Conservation (phyloP, 2,797 vertebrate genomes). For the Clamator glandarius region DNA sequence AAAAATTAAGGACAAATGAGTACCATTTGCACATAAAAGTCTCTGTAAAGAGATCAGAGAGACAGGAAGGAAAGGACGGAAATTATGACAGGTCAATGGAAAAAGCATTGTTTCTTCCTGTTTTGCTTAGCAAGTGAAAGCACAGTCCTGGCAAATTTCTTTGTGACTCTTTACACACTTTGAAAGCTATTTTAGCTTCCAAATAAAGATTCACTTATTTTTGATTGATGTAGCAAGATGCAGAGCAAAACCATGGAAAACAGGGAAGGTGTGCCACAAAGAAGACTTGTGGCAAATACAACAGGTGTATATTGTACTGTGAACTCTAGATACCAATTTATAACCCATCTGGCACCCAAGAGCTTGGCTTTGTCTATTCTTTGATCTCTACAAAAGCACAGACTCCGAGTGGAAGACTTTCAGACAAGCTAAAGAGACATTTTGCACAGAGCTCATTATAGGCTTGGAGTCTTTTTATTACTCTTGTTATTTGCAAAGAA, state of each 20-base stretch:
- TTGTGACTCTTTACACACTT: neutral
- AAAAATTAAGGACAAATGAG: conserved; percentile 19
- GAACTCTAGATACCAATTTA: neutral
- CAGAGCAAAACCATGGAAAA: neutral
- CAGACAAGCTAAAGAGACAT: neutral
- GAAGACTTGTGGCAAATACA: neutral
- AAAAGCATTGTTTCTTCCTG: neutral
- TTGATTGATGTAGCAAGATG: neutral
- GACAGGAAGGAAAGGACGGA: neutral
- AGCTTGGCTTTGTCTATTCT: neutral
- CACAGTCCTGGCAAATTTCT: neutral
- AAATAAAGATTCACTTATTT: neutral
- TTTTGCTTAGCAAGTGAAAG: conserved; percentile 22
- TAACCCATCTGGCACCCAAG: neutral
- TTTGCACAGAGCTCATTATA: neutral
- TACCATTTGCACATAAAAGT: neutral
- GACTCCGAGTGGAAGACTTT: neutral
- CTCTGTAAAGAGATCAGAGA: conserved; percentile 44
- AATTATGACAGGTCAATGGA: neutral
- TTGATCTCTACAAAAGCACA: neutral
- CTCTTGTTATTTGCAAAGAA: neutral
- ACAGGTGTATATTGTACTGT: neutral
- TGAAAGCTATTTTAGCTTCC: neutral
- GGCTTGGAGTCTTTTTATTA: neutral
- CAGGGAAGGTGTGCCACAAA: neutral